Evolutionary conservation across 2,797 vertebrate species (phyloP), one percentile per base, ranked within the genome.

Genomic region (Aldrovandia affinis): DNA sequence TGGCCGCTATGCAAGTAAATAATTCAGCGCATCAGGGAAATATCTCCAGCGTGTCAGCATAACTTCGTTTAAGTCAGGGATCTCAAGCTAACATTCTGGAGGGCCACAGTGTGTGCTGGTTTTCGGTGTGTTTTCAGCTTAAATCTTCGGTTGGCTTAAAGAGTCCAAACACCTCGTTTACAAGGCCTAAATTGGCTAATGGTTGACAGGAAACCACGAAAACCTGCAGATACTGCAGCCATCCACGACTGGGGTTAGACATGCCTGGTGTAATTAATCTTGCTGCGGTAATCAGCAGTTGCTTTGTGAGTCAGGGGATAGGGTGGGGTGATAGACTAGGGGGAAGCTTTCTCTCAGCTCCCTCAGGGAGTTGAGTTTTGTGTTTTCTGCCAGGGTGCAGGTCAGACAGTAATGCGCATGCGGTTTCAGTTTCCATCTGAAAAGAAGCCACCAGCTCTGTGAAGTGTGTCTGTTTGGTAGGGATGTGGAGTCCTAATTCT

Each of bases 401-500:
- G 42, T 52, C n/a, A 18, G 12, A 47, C 28, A 28, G 75, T 47
- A 47, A 28, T 52, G 15, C 15, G 25, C 18, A 44, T 30, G 44
- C 65, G 54, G 8, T 9, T 47, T 36, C n/a, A 5, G 15, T 33
- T 25, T n/a, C n/a, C 36, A 81, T 83, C 81, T 85, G 81, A 57
- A 55, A 70, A 88, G 79, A 81, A 63, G 28, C 22, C 80, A 81
- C 63, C 42, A 63, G 59, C 57, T 30, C 0, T 83, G 30, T 36
- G 55, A 63, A 73, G 0, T 86, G 78, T 65, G 28, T 65, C 61
- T n/a, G n/a, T n/a, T 65, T 65, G 61, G 28, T 65, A n/a, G 39
- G 73, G 39, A 25, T 54, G 28, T 10, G 70, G n/a, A 50, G 25
- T 79, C 14, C 89, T 90, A 89, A 89, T 91, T 89, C 89, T 91